Percentiles rank a stretch among this genome's conserved stretches.
phyloP scores from a whole-genome alignment of 2,797 vertebrate species.

The Melanotaenia boesemani region DNA sequence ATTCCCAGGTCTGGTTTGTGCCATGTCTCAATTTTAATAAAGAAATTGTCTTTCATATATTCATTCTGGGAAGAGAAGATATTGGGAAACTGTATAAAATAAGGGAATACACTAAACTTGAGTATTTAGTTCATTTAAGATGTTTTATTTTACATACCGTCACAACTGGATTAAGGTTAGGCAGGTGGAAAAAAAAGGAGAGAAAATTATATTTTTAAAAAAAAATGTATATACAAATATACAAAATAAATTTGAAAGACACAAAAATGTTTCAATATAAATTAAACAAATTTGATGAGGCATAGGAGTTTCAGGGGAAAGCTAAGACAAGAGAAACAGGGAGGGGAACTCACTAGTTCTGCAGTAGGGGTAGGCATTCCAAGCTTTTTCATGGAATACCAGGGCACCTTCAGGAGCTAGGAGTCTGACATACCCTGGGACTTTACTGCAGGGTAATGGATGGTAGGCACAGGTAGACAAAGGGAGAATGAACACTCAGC shows the following conservation, averaged over 20 bases:
- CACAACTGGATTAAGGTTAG: constrained; percentile 85
- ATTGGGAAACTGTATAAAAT: not conserved
- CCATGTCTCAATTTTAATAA: constrained; percentile 97
- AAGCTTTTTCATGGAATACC: constrained; percentile 95
- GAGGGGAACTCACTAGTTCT: constrained; percentile 88
- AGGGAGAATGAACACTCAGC: constrained; percentile 9
- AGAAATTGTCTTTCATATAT: constrained; percentile 96
- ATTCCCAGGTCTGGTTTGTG: constrained; percentile 95
- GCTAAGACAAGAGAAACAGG: not conserved
- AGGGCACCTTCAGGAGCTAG: constrained; percentile 91
- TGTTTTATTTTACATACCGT: constrained; percentile 85
- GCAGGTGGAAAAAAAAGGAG: constrained; percentile 2
- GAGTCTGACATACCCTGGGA: constrained; percentile 89
- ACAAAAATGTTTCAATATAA: not conserved
- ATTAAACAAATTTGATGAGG: not conserved
- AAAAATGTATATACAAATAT: not conserved
- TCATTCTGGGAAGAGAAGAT: constrained; percentile 86
- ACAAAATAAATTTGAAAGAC: not conserved
- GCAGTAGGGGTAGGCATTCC: constrained; percentile 97
- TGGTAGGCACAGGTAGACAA: constrained; percentile 1
- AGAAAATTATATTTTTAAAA: not conserved
- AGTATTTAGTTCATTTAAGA: not conserved
- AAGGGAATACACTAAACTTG: not conserved
- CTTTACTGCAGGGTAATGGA: constrained; percentile 85
- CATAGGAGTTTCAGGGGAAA: constrained; percentile 7